Conservation (phyloP, 1,140 invertebrate species). For the Luehdorfia chinensis region DNA sequence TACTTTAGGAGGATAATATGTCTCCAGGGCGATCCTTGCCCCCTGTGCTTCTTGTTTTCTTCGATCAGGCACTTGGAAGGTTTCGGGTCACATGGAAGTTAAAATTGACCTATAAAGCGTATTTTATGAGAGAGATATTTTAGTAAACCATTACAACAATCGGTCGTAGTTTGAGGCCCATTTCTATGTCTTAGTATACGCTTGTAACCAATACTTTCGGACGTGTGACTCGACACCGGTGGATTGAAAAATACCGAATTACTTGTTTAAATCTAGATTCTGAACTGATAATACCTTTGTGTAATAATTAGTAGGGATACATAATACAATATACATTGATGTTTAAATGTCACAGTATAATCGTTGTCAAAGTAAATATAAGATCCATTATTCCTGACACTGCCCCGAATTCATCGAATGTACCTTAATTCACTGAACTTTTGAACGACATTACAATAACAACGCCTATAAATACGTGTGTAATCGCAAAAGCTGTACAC, state of each 20-base stretch:
- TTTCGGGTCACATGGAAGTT: conserved; percentile 7
- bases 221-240: conserved; percentile 30
- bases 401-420: background rate
- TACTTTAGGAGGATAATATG: conserved; percentile 46
- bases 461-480: background rate
- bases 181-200: conserved; percentile 1
- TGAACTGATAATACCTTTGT: conserved; percentile 30
- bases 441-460: background rate
- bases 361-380: conserved; percentile 20
- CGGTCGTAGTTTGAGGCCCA: background rate
- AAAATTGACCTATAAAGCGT: conserved; percentile 14
- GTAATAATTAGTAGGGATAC: conserved; percentile 31
- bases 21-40: conserved; percentile 51
- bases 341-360: conserved; percentile 35
- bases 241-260: conserved; percentile 49
- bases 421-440: background rate
- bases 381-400: background rate
- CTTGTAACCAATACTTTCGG: conserved; percentile 31
- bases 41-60: conserved; percentile 74
- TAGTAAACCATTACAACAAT: conserved; percentile 20
- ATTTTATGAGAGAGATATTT: conserved; percentile 46
- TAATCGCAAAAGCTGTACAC: background rate
- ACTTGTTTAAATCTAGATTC: conserved; percentile 41
- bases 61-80: conserved; percentile 33
- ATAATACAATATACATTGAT: conserved; percentile 31